These are phyloP conservation scores for Limnephilus marmoratus DNA, from an alignment of 2,888 invertebrate genomes.

Conservation along the genomic window DNA sequence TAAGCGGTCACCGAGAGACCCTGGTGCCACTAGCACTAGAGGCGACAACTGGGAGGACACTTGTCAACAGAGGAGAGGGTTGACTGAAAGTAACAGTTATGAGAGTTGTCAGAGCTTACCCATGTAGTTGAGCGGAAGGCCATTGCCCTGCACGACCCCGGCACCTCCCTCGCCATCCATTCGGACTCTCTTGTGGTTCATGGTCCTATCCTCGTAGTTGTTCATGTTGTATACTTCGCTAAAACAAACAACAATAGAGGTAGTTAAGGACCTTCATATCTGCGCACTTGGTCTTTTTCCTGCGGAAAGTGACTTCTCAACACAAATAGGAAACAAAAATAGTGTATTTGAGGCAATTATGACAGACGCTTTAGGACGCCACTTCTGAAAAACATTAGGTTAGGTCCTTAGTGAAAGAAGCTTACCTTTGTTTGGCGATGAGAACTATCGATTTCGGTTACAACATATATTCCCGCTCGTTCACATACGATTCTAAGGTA, in stretches of 20 bases:
- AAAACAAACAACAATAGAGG: conserved; percentile 54
- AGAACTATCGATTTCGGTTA: conserved; percentile 78
- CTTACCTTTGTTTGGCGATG: conserved; percentile 79
- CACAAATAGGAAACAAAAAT: conserved; percentile 31
- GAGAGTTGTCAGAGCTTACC: conserved; percentile 69
- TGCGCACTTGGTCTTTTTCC: background rate
- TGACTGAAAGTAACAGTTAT: background rate
- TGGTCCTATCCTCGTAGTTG: conserved; percentile 61
- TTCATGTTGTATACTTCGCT: conserved; percentile 68
- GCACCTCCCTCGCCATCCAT: conserved; percentile 78
- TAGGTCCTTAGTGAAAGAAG: conserved; percentile 77
- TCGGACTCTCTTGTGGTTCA: conserved; percentile 75
- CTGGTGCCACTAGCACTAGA: background rate
- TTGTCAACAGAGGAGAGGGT: background rate
- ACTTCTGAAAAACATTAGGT: conserved; percentile 75
- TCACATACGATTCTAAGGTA: conserved; percentile 73
- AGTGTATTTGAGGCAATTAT: conserved; percentile 70
- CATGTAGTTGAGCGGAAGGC: conserved; percentile 77
- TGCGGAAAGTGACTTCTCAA: background rate
- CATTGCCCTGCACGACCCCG: conserved; percentile 77
- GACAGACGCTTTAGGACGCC: conserved; percentile 79
- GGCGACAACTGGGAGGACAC: background rate
- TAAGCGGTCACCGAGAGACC: background rate
- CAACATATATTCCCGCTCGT: conserved; percentile 75
- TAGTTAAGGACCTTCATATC: background rate